Conservation (phyloP, 2,113 vertebrate genomes). For the Sciurus niger region DNA sequence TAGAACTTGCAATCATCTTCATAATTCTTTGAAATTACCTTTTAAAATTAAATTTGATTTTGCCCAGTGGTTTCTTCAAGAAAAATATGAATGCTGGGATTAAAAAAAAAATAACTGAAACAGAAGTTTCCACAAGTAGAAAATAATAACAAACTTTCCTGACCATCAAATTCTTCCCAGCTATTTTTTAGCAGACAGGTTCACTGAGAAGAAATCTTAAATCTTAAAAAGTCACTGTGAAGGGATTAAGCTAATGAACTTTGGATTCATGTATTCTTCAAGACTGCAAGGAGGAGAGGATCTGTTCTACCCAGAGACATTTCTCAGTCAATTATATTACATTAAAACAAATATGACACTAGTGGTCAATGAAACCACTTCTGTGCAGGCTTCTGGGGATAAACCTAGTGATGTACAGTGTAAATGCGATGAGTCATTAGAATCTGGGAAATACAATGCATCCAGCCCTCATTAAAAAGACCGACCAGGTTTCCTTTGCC, state of each 20-base stretch:
- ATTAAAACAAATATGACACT: neutral
- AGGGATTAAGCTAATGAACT: neutral
- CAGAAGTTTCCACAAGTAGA: neutral
- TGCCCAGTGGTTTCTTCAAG: slow-evolving; percentile 63
- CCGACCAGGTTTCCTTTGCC: neutral
- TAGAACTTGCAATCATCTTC: slow-evolving; percentile 38
- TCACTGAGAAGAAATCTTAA: neutral
- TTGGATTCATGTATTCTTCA: neutral
- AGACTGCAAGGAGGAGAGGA: neutral
- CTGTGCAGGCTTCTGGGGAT: neutral
- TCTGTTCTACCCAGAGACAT: neutral
- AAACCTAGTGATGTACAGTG: neutral
- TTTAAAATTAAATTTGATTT: slow-evolving; percentile 56
- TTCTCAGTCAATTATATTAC: neutral
- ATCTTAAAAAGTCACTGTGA: slow-evolving; percentile 50
- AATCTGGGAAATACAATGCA: neutral
- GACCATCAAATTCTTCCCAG: neutral
- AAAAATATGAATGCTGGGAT: slow-evolving; percentile 45
- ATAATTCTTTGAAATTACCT: neutral
- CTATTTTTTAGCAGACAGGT: slow-evolving; percentile 18
- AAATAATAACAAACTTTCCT: neutral
- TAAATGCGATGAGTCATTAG: neutral
- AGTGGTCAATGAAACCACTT: neutral
- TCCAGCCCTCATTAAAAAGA: neutral
- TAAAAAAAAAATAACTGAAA: slow-evolving; percentile 5